Evolutionary conservation across 2,797 vertebrate genomes (phyloP).

Genomic region (Bradypus variegatus): DNA sequence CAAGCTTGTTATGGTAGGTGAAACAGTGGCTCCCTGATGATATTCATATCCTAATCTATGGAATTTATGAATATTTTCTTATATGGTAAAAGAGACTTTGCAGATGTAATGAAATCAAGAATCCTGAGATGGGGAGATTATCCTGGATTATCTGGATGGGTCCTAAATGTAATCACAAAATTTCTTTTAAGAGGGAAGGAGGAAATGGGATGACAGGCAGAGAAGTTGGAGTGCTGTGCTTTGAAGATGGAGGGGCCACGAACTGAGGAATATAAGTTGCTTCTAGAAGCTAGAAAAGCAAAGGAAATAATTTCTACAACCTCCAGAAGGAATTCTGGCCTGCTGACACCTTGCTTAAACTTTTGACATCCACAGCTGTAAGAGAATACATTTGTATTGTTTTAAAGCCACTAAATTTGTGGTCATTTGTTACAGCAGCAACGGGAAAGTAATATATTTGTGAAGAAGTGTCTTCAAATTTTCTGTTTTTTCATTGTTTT

Average conservation of each 20-base stretch:
- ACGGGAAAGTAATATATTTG: not conserved
- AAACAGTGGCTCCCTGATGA: not conserved
- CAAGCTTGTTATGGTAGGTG: not conserved
- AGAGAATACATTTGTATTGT: not conserved
- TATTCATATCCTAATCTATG: not conserved
- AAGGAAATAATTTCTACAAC: not conserved
- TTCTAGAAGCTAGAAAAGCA: constrained; percentile 14
- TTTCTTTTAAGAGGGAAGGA: not conserved
- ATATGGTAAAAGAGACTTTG: not conserved
- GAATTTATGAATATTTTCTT: not conserved
- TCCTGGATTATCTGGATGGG: not conserved
- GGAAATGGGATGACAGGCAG: not conserved
- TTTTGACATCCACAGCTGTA: not conserved
- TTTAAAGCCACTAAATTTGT: not conserved
- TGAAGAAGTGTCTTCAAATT: not conserved
- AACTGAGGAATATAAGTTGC: not conserved
- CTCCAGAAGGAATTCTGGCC: not conserved
- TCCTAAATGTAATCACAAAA: not conserved
- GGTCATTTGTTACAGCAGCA: constrained; percentile 12
- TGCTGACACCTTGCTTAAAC: not conserved
- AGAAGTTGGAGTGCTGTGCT: not conserved
- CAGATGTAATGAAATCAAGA: not conserved
- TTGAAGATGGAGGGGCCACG: not conserved
- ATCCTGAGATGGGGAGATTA: not conserved
- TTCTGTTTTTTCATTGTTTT: not conserved